Evolutionary conservation across 2,113 vertebrate genomes (phyloP).

Genomic region (Mastomys natalensis): DNA sequence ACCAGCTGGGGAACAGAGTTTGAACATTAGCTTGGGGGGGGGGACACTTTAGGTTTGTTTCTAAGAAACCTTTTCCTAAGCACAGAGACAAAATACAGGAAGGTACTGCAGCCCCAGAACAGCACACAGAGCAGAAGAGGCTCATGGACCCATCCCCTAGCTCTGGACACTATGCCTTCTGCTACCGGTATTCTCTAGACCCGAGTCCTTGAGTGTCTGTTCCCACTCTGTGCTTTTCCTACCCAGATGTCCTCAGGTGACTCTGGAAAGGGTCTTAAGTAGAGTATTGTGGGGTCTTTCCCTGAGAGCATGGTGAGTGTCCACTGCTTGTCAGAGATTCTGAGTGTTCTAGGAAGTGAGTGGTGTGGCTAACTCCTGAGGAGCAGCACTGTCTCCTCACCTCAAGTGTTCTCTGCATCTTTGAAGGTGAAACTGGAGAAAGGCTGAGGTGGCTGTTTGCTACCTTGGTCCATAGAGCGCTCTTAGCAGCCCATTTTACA

Average conservation of each 20-base stretch:
- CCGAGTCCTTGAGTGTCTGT: background rate
- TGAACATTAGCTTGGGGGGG: background rate
- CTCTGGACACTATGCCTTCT: accelerated
- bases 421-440: background rate
- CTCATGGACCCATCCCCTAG: no score
- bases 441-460: no score
- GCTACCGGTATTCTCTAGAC: accelerated
- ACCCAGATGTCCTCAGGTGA: background rate
- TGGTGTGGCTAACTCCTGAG: background rate
- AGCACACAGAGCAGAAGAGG: no score
- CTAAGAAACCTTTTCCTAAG: background rate
- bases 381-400: background rate
- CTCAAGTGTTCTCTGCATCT: background rate
- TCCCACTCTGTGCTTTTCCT: background rate
- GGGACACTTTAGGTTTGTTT: background rate
- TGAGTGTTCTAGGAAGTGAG: background rate
- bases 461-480: no score
- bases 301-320: background rate
- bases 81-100: background rate
- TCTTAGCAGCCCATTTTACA: background rate
- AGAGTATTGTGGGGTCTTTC: background rate
- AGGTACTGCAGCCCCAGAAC: background rate
- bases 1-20: background rate
- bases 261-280: background rate
- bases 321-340: background rate